Conservation (phyloP, 2,888 invertebrate species). For the Clostera curtula region DNA sequence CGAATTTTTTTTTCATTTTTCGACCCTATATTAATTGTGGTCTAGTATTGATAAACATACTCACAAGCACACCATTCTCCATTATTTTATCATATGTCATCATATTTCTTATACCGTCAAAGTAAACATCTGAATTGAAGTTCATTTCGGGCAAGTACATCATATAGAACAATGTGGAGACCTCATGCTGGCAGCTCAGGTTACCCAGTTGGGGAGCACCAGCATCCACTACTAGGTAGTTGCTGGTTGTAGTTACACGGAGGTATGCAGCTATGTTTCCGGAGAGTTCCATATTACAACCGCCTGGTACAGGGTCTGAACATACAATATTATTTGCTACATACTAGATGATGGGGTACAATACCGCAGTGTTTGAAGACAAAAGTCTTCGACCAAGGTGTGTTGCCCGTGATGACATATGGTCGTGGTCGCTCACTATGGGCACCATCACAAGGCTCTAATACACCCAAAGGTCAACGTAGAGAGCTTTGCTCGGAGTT, state of each 20-base stretch:
- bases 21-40: too few species aligned
- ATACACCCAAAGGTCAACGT: too few species aligned
- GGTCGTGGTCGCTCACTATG: too few species aligned
- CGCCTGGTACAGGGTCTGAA: constrained; percentile 86
- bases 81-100: constrained; percentile 71
- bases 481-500: too few species aligned
- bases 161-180: constrained; percentile 66
- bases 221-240: constrained; percentile 69
- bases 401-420: too few species aligned
- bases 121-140: constrained; percentile 72
- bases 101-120: constrained; percentile 76
- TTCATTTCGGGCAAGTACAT: constrained; percentile 76
- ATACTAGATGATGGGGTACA: too few species aligned
- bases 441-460: too few species aligned
- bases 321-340: constrained; percentile 16
- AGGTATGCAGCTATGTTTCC: constrained; percentile 77
- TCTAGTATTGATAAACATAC: constrained; percentile 12
- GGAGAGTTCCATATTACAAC: constrained; percentile 82
- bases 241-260: constrained; percentile 37
- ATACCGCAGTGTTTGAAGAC: too few species aligned
- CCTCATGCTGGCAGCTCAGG: constrained; percentile 22
- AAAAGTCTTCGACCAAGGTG: too few species aligned
- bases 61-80: constrained; percentile 70
- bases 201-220: constrained; percentile 61
- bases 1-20: too few species aligned